Evolutionary conservation across 2,888 invertebrate genomes (phyloP).

Genomic region (Nymphalis polychloros): DNA sequence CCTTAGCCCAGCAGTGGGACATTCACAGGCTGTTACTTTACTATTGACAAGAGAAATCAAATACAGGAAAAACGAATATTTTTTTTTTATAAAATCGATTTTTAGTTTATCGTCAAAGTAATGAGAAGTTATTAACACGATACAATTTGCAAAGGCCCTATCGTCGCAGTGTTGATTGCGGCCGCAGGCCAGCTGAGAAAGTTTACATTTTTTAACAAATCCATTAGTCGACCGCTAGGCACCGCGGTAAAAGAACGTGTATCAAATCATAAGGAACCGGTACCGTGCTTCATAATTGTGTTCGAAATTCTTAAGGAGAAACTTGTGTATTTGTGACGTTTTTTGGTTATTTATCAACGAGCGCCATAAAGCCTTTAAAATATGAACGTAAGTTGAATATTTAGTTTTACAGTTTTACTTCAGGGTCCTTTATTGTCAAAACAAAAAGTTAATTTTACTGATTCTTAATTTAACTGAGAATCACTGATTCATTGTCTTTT

Average conservation of each 20-base stretch:
- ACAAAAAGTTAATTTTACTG: conserved; percentile 20
- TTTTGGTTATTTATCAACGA: conserved; percentile 34
- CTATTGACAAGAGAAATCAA: no score
- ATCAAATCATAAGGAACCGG: conserved; percentile 22
- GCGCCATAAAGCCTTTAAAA: conserved; percentile 31
- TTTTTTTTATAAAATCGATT: neutral
- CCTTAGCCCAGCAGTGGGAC: no score
- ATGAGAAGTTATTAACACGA: conserved; percentile 22
- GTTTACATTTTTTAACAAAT: conserved; percentile 31
- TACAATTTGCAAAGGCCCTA: conserved; percentile 25
- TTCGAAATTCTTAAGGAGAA: conserved; percentile 42
- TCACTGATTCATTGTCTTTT: no score
- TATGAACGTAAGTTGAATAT: conserved; percentile 40
- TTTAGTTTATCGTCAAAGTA: conserved; percentile 2
- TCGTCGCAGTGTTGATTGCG: conserved; percentile 29
- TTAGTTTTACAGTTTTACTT: conserved; percentile 15
- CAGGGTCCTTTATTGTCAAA: conserved; percentile 23
- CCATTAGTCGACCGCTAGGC: conserved; percentile 32
- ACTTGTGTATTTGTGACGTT: conserved; percentile 43
- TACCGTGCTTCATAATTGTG: conserved; percentile 39
- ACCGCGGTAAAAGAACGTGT: conserved; percentile 26
- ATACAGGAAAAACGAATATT: no score
- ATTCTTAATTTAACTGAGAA: no score
- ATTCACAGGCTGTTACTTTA: no score
- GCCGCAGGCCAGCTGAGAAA: conserved; percentile 40